phyloP scores from a whole-genome alignment of 2,888 invertebrate species.

The Pyrocoelia pectoralis region DNA sequence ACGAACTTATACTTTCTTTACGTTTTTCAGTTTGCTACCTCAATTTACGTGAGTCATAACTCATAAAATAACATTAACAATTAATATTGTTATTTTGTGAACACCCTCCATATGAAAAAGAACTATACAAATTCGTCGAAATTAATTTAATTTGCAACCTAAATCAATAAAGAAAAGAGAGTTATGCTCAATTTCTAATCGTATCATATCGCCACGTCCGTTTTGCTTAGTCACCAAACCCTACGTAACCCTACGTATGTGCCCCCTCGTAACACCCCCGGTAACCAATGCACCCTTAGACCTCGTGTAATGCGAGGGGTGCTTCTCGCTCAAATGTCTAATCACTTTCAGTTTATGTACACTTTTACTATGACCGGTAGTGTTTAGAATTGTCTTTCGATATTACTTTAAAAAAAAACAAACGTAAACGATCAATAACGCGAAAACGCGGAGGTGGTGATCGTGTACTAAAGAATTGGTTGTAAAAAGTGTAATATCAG shows the following conservation, averaged over 20 bases:
- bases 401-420: conserved; percentile 17
- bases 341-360: conserved; percentile 55
- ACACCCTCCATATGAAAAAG: background rate
- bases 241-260: conserved; percentile 46
- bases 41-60: no score
- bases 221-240: conserved; percentile 51
- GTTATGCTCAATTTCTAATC: conserved; percentile 32
- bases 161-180: background rate
- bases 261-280: conserved; percentile 46
- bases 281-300: conserved; percentile 43
- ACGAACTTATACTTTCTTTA: no score
- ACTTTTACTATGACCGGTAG: conserved; percentile 39
- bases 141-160: background rate
- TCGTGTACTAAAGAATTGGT: conserved; percentile 15
- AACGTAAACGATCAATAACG: background rate
- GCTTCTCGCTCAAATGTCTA: conserved; percentile 57
- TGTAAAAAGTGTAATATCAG: conserved; percentile 22
- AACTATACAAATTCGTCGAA: background rate
- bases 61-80: no score
- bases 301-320: conserved; percentile 43
- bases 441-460: conserved; percentile 7
- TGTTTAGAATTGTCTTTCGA: conserved; percentile 16
- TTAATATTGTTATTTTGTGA: background rate
- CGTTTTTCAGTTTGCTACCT: no score
- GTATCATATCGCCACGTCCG: conserved; percentile 38